Evolutionary conservation across 2,113 vertebrate genomes (phyloP), one percentile per base, ranked within the genome.

Genomic region (Periophthalmus modestus): DNA sequence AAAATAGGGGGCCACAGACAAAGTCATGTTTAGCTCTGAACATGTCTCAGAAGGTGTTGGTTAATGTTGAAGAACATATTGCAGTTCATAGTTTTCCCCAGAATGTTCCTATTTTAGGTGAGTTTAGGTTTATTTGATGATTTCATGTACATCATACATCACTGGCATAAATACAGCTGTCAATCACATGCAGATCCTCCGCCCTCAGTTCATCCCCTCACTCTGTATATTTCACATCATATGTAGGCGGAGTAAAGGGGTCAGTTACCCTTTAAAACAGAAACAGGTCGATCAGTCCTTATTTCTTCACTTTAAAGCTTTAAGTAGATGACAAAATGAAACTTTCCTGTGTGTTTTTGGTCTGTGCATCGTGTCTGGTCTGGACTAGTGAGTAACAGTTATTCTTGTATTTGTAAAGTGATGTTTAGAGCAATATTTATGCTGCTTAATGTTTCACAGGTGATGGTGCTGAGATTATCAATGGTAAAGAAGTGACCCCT

Each of bases 381-480:
- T 71, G 46, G 3, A 57, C 83, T 43, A 59, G 90, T 91, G 74
- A 90, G 85, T 84, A 62, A 7, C 19, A 34, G 28, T 0, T 54
- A 68, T 2, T 16, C 2, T 67, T 69, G 28, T 9, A 2, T 16
- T 72, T 58, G 12, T 34, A 13, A 48, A 24, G 21, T 46, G 4
- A 48, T 24, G 1, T 16, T 15, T 23, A n/a, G 9, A 39, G 0
- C 34, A 12, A 24, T 19, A 28, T 23, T 12, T 24, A 46, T 28
- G 21, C 14, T 24, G 21, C 50, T 2, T 47, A 2, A 52, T 72
- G 24, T 58, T 39, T 52, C 47, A 67, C 15, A 93, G 92, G 76
- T 79, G 24, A 68, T 62, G 82, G 85, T 13, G 72, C 82, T 61
- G 86, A 89, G 62, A 90, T 92, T 18, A 85, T 92, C 36, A 75